Evolutionary conservation across 2,888 invertebrate genomes (phyloP).

Genomic region (Stenurella melanura): DNA sequence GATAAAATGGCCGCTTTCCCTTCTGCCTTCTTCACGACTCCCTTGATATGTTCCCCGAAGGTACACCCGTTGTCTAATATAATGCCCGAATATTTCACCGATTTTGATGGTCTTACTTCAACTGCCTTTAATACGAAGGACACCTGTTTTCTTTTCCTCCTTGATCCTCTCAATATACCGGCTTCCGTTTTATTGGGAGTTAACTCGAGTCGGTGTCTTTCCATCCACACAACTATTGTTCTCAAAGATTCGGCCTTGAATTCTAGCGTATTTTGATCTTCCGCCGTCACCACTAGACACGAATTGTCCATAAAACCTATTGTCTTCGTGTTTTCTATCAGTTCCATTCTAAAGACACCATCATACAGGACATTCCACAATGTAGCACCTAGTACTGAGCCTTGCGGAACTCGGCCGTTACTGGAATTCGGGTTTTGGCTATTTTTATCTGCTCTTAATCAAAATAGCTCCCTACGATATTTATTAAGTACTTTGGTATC

Average conservation of each 20-base stretch:
- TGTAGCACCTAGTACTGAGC: no score
- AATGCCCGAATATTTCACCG: no score
- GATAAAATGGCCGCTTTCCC: no score
- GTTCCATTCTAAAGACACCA: neutral
- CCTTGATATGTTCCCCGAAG: no score
- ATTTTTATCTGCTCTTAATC: no score
- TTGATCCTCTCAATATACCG: constrained; percentile 31
- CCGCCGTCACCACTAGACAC: constrained; percentile 22
- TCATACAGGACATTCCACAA: no score
- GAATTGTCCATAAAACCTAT: constrained; percentile 44
- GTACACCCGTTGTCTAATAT: no score
- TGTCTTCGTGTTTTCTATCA: constrained; percentile 8
- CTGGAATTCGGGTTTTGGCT: neutral
- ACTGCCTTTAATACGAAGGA: constrained; percentile 3
- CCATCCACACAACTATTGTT: constrained; percentile 32
- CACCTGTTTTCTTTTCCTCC: constrained; percentile 4
- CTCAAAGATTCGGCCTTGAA: constrained; percentile 12
- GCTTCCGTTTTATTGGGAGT: constrained; percentile 41
- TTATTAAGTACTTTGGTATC: neutral
- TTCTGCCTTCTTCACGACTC: no score
- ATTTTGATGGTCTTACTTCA: constrained; percentile 2
- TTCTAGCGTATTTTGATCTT: constrained; percentile 20
- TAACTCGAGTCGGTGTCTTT: constrained; percentile 20
- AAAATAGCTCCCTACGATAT: neutral
- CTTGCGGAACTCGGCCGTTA: constrained; percentile 19